These are phyloP conservation scores for Hormiphora californensis DNA, from an alignment of 37 sponge, comb jelly and placozoan genomes.

Conservation along the genomic window DNA sequence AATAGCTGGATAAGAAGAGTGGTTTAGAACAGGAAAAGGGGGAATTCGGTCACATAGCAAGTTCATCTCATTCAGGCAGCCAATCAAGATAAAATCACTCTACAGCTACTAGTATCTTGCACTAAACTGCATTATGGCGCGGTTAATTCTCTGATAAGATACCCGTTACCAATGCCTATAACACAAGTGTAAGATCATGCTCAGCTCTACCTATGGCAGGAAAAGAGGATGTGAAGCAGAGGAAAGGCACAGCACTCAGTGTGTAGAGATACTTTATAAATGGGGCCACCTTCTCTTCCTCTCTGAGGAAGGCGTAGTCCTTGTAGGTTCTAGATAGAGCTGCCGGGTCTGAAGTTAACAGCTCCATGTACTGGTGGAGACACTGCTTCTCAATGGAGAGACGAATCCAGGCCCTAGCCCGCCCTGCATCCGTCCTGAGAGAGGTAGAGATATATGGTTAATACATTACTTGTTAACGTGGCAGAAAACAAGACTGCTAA, in stretches of 20 bases:
- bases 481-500: no score
- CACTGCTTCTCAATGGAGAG: conserved; percentile 50
- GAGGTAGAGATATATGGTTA: no score
- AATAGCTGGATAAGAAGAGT: conserved; percentile 57
- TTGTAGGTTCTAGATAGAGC: conserved; percentile 57
- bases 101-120: background rate
- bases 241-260: conserved; percentile 79
- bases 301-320: conserved; percentile 84
- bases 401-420: conserved; percentile 28
- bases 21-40: background rate
- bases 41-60: background rate
- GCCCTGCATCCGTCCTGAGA: conserved; percentile 20
- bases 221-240: conserved; percentile 85
- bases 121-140: no score
- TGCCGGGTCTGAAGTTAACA: background rate
- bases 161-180: no score
- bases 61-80: background rate
- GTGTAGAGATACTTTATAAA: conserved; percentile 81
- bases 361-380: conserved; percentile 25
- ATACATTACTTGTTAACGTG: no score
- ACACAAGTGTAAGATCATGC: no score
- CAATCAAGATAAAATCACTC: background rate
- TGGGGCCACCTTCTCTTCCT: conserved; percentile 85
- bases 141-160: no score
- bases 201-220: conserved; percentile 60